Conservation (phyloP, 2,888 invertebrate species). For the Xestia sexstrigata region DNA sequence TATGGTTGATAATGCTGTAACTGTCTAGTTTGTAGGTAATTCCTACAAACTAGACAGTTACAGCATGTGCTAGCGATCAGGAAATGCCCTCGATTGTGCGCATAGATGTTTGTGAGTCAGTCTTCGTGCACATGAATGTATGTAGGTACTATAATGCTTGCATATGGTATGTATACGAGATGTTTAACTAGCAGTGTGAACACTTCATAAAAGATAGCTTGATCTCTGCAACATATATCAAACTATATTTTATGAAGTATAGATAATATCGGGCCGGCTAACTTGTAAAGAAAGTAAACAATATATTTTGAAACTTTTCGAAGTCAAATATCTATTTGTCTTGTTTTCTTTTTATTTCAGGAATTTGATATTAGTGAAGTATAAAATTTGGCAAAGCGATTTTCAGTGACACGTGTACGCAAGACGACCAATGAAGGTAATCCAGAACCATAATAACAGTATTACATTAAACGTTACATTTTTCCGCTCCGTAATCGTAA, state of each 20-base stretch:
- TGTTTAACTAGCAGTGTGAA: background rate
- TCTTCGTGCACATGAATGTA: background rate
- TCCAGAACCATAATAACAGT: too few relatives aligned
- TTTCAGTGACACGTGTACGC: background rate
- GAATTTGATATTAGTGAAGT: background rate
- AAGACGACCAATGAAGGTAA: too few relatives aligned
- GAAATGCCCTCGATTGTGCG: conserved; percentile 42
- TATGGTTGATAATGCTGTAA: too few relatives aligned
- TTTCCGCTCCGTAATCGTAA: background rate
- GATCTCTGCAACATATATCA: too few relatives aligned
- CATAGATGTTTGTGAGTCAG: conserved; percentile 29
- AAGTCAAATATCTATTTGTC: background rate
- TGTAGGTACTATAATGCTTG: background rate
- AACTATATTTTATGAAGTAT: too few relatives aligned
- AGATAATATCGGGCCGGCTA: background rate
- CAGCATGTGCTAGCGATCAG: conserved; percentile 34
- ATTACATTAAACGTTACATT: background rate
- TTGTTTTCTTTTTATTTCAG: background rate
- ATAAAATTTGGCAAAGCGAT: background rate
- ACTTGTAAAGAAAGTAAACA: conserved; percentile 7
- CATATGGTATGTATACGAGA: background rate
- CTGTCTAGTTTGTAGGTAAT: too few relatives aligned
- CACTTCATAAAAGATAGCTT: too few relatives aligned
- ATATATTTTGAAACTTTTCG: background rate
- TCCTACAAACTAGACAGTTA: background rate